Conservation (phyloP, 2,113 vertebrate species). For the Erinaceus europaeus region DNA sequence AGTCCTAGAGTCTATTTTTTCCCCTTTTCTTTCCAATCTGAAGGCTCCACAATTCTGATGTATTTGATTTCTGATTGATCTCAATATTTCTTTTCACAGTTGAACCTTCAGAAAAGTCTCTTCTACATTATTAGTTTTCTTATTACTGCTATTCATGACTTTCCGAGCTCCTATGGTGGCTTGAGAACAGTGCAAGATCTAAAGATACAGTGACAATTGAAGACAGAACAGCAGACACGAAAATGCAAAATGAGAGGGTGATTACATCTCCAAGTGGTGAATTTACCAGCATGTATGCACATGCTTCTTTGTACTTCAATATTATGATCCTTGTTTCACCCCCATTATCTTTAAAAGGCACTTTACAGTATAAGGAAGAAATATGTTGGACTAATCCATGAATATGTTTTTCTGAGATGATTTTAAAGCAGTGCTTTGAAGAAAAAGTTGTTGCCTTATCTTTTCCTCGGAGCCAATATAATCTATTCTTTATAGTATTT, state of each 20-base stretch:
- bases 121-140: slow-evolving; percentile 24
- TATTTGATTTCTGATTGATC: slow-evolving; percentile 42
- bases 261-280: slow-evolving; percentile 9
- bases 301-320: slow-evolving; percentile 33
- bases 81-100: slow-evolving; percentile 17
- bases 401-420: neutral
- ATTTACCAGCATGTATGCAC: slow-evolving; percentile 18
- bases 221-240: slow-evolving; percentile 31
- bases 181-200: neutral
- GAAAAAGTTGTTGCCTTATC: neutral
- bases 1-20: neutral
- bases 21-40: slow-evolving; percentile 13
- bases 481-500: neutral
- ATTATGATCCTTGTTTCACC: slow-evolving; percentile 44
- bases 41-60: slow-evolving; percentile 7
- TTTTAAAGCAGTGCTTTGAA: slow-evolving; percentile 7
- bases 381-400: neutral
- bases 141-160: slow-evolving; percentile 32
- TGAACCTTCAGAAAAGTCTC: slow-evolving; percentile 3
- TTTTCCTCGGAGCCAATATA: neutral
- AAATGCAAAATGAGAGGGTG: slow-evolving; percentile 13
- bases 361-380: slow-evolving; percentile 50
- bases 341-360: slow-evolving; percentile 37
- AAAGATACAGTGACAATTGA: neutral
- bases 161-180: neutral